Evolutionary conservation across 2,888 invertebrate species (phyloP), one percentile per base, ranked within the genome.

Genomic region (Netelia virgata): DNA sequence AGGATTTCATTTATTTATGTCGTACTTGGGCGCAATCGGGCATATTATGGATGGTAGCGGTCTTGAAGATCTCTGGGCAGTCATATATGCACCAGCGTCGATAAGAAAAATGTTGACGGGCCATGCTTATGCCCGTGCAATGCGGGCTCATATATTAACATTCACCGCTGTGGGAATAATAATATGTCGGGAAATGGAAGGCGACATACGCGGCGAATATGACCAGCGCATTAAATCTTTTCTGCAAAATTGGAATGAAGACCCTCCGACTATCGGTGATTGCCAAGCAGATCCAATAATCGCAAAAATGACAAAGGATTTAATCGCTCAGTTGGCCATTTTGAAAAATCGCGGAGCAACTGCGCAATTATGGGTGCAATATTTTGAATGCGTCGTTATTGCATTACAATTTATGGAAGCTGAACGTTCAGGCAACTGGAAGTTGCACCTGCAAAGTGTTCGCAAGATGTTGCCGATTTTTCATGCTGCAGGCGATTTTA

Each of bases 371-470:
- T n/a, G n/a, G n/a, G n/a, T n/a, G n/a, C n/a, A n/a, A n/a, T n/a
- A n/a, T n/a, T n/a, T 85, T 36, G 68, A 86, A 59, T 83, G 80
- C 47, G 64, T 85, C 9, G 72, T 83, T 5, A 14, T 88, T 8
- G 81, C 75, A 1, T 63, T 86, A 10, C 85, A 86, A 47, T 88
- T 87, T 61, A 82, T 89, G 5, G 86, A 90, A 78, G 88, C 88
- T 16, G 89, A 90, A 82, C 77, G 88, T n/a, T 74, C 76, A 28
- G 87, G 84, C 16, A 76, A 88, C 53, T 87, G 87, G 86, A 59
- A 84, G 8, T 68, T 85, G 36, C 85, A 89, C 70, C 70, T n/a
- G n/a, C n/a, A n/a, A n/a, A n/a, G n/a, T n/a, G n/a, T n/a, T n/a
- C n/a, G n/a, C n/a, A n/a, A n/a, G n/a, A n/a, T n/a, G n/a, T n/a